A percentile compares a stretch with the other conserved stretches of the same genome.
Conservation (phyloP, 2,797 vertebrate species). For the Capromys pilorides region DNA sequence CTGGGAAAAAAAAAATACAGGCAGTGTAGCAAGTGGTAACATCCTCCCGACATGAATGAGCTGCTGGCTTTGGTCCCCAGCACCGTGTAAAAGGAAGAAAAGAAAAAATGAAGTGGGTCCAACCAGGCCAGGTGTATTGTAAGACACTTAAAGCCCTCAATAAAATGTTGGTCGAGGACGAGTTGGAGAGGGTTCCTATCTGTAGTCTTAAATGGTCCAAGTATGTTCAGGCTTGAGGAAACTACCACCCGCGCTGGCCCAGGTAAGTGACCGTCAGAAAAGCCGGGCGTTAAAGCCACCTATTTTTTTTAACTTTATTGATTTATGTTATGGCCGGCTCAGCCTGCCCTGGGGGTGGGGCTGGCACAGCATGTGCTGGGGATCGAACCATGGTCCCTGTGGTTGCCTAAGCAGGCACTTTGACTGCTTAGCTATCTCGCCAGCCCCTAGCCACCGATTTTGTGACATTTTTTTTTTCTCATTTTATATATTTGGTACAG, state of each 20-base stretch:
- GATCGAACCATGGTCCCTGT: no score
- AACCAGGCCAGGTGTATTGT: neutral
- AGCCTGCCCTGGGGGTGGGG: no score
- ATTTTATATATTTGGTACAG: no score
- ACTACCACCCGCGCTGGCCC: fast-evolving
- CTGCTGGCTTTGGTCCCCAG: neutral
- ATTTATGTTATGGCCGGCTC: no score
- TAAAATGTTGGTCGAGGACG: neutral
- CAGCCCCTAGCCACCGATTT: neutral
- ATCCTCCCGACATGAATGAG: neutral
- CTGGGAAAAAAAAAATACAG: neutral
- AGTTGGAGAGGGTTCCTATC: neutral
- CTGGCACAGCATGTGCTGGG: no score
- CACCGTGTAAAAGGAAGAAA: neutral
- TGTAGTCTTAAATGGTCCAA: neutral
- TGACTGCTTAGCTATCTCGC: no score
- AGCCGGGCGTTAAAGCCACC: neutral
- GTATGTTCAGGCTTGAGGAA: neutral
- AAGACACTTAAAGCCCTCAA: neutral
- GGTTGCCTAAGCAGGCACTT: no score
- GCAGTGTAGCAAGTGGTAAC: neutral
- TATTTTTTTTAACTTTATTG: neutral
- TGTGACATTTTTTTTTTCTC: no score
- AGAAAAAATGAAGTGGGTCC: neutral
- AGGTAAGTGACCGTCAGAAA: neutral